These are phyloP conservation scores for Labeo catla DNA, from an alignment of 2,113 vertebrate species.

Conservation along the genomic window DNA sequence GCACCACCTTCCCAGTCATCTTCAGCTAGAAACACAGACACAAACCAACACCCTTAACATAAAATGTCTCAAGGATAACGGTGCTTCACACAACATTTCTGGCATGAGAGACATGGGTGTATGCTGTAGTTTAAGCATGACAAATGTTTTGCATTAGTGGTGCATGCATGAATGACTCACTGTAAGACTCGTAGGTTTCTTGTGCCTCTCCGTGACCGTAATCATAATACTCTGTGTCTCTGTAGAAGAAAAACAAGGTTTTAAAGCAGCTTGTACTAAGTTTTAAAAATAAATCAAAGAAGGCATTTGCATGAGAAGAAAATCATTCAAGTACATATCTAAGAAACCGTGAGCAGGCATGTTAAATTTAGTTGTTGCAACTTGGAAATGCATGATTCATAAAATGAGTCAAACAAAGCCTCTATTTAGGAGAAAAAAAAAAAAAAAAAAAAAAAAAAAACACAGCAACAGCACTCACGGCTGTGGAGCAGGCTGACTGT, in stretches of 20 bases:
- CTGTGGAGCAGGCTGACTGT: constrained; percentile 87
- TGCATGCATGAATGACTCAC: constrained; percentile 69
- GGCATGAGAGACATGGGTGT: neutral
- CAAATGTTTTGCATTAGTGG: neutral
- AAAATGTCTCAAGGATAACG: neutral
- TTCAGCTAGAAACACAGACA: constrained; percentile 79
- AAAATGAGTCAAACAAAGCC: neutral
- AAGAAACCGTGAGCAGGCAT: neutral
- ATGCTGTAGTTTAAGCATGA: neutral
- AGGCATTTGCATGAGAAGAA: neutral
- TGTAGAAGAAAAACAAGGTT: constrained; percentile 61
- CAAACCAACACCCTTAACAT: neutral
- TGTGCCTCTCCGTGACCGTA: constrained; percentile 95
- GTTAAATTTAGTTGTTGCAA: neutral
- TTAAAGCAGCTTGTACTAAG: neutral
- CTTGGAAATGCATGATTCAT: neutral
- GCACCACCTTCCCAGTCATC: constrained; percentile 91
- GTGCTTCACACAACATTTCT: neutral
- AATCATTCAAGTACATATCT: neutral
- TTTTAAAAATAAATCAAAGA: neutral
- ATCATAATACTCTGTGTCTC: constrained; percentile 97
- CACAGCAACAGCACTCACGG: constrained; percentile 79
- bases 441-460: too few relatives aligned
- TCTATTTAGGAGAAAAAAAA: too few relatives aligned
- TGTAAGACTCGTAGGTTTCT: constrained; percentile 91